Conservation (phyloP, 2,888 invertebrate genomes). For the Sarcophaga rosellei region DNA sequence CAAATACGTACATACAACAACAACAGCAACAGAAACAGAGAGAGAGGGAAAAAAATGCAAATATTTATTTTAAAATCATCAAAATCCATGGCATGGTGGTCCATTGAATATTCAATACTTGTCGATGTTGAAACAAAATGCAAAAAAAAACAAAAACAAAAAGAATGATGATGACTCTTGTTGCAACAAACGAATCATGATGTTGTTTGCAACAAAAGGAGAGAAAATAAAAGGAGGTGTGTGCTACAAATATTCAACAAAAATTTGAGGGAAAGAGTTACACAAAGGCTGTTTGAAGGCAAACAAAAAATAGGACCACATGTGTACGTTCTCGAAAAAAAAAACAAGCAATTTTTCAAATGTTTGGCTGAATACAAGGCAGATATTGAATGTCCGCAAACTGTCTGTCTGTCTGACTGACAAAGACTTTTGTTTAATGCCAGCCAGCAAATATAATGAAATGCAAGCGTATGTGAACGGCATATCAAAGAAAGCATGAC, state of each 20-base stretch:
- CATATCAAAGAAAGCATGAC: conserved; percentile 34
- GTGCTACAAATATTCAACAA: background rate
- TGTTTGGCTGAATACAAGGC: background rate
- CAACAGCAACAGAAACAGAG: background rate
- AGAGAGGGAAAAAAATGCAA: conserved; percentile 49
- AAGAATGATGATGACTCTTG: conserved; percentile 32
- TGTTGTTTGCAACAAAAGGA: conserved; percentile 15
- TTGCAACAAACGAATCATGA: background rate
- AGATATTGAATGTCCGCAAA: background rate
- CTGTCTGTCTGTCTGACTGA: background rate
- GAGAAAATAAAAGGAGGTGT: background rate
- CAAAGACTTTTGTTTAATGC: background rate
- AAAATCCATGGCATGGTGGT: conserved; percentile 57
- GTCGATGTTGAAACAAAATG: conserved; percentile 16
- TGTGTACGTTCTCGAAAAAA: background rate
- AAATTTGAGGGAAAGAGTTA: background rate
- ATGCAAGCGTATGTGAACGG: background rate
- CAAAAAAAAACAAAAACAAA: background rate
- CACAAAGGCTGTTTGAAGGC: background rate
- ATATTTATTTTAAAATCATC: conserved; percentile 48
- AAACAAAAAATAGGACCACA: background rate
- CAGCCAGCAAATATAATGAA: background rate
- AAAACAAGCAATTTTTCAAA: background rate
- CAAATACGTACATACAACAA: background rate
- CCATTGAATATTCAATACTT: conserved; percentile 58